phyloP scores from a whole-genome alignment of 1,140 invertebrate genomes.

The Andricus grossulariae region DNA sequence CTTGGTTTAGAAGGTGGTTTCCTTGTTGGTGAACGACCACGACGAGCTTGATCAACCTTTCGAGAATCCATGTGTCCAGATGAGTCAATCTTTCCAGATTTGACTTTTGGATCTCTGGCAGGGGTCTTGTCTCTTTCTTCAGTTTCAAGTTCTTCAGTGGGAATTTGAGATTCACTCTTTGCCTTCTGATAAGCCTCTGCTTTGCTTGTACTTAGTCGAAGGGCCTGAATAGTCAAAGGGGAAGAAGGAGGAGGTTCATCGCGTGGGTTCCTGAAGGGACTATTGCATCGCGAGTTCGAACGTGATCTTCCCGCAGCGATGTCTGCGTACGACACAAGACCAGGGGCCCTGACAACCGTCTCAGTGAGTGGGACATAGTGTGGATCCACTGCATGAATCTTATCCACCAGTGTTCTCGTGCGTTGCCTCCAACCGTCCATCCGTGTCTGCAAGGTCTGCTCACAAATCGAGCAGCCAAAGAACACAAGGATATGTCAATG shows the following conservation, averaged over 20 bases:
- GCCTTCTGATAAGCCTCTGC: slow-evolving; percentile 12
- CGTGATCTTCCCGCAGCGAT: slow-evolving; percentile 76
- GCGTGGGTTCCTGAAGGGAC: slow-evolving; percentile 62
- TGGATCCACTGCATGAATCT: slow-evolving; percentile 85
- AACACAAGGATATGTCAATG: slow-evolving; percentile 58
- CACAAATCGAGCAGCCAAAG: slow-evolving; percentile 74
- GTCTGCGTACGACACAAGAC: slow-evolving; percentile 76
- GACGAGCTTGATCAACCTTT: slow-evolving; percentile 35
- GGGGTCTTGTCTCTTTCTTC: background rate
- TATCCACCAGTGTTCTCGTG: slow-evolving; percentile 81
- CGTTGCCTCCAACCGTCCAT: slow-evolving; percentile 81
- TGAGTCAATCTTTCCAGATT: background rate
- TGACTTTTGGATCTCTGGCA: slow-evolving; percentile 20
- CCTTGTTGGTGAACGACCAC: slow-evolving; percentile 65
- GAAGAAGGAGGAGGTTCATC: slow-evolving; percentile 59
- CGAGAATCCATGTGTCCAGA: background rate
- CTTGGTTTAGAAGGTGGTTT: slow-evolving; percentile 43
- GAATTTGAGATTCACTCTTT: too few species aligned
- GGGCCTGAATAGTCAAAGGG: slow-evolving; percentile 52
- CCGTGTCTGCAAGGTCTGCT: slow-evolving; percentile 83
- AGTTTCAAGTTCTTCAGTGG: slow-evolving; percentile 25
- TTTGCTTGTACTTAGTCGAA: slow-evolving; percentile 46
- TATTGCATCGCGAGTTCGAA: slow-evolving; percentile 68
- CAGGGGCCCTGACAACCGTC: slow-evolving; percentile 47
- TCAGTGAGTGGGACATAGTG: slow-evolving; percentile 77